Base-by-base conservation (phyloP, 2,888 invertebrate species). In the Caenorhabditis uteleia region DNA sequence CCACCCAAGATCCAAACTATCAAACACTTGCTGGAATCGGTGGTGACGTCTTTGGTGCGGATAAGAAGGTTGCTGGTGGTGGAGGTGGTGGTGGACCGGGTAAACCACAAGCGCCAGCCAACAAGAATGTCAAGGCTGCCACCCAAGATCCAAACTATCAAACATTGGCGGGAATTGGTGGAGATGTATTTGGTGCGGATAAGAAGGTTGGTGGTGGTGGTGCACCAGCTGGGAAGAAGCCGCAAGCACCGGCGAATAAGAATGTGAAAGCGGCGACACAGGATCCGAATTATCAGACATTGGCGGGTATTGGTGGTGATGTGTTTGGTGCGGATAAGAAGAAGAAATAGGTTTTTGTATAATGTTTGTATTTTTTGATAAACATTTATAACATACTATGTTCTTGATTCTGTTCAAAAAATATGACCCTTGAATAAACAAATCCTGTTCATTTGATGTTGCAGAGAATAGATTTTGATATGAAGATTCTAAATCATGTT, bases 211-310 rank as follows among this genome's bases (percentile, higher is more conserved):
- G 34, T 36, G 38, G 38, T 14, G 53, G 18, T n/a, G 51, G 29
- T 36, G 53, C 31, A 6, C 43, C 43, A 14, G 59, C 16, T 34
- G 60, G 18, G 1, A 49, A 44, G 34, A 60, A 60, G 27, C 60
- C 60, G 1, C 38, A 36, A 14, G 48, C 48, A 16, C 60, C 60
- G 23, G 33, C 48, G 5, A 44, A 60, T 18, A 60, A 60, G 40
- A 46, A 45, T 29, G 44, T 25, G 27, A 57, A 51, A 26, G 62
- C 62, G 8, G 62, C 38, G 10, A 64, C 62, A 18, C 27, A 33
- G 51, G 62, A 64, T 53, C 62, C 62, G 6, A 64, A 64, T 29
- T 64, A 64, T 57, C 62, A 64, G 40, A 64, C 62, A 2, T 36
- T 64, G 51, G 62, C 62, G 7, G 62, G 47, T 23, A 46, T 64